Evolutionary conservation across 2,797 vertebrate genomes (phyloP).

Genomic region (Hephaestus fuliginosus): DNA sequence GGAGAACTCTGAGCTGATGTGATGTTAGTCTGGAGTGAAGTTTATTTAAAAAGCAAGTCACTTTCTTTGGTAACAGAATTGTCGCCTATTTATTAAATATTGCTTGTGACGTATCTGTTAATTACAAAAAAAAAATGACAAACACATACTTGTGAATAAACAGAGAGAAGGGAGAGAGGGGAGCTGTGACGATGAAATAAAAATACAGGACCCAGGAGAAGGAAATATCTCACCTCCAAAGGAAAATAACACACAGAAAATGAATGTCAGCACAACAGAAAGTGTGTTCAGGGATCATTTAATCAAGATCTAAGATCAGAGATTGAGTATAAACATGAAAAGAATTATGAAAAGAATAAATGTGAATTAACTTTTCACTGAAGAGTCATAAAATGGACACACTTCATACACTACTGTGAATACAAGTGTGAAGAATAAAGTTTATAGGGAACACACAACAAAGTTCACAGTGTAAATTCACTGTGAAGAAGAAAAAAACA

Average conservation of each 20-base stretch:
- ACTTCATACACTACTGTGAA: neutral
- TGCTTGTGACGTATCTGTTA: slow-evolving; percentile 13
- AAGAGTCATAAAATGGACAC: neutral
- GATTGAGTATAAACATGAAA: neutral
- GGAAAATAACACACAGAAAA: slow-evolving; percentile 12
- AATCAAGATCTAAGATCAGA: slow-evolving; percentile 5
- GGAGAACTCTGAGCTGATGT: neutral
- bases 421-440: neutral
- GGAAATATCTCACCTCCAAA: slow-evolving; percentile 29
- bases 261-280: neutral
- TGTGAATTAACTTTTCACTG: slow-evolving; percentile 7
- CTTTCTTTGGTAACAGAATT: neutral
- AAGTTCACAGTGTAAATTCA: neutral
- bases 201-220: slow-evolving; percentile 33
- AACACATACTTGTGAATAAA: slow-evolving; percentile 12
- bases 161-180: neutral
- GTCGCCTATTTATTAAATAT: neutral
- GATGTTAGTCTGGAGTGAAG: neutral
- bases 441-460: neutral
- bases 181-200: slow-evolving; percentile 30
- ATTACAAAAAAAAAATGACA: neutral
- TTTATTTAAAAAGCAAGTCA: neutral
- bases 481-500: neutral
- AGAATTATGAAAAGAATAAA: slow-evolving; percentile 16
- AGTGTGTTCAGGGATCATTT: slow-evolving; percentile 3